These are phyloP conservation scores for Gari tellinella DNA, from an alignment of 2,888 invertebrate genomes.

Conservation along the genomic window DNA sequence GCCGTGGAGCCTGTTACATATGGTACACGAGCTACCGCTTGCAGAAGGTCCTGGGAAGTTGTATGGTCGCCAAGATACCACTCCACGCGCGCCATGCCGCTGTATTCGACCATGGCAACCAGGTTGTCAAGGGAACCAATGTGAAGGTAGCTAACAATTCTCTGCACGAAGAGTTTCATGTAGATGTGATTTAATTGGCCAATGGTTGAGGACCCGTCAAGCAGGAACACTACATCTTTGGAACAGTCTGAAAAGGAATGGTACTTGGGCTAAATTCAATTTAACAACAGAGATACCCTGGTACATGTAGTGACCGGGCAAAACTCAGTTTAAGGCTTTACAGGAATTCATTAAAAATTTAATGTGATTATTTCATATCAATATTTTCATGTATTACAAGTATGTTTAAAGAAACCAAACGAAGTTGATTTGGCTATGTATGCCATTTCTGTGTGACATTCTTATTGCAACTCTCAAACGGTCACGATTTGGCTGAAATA, in stretches of 20 bases:
- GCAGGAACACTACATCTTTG: slow-evolving; percentile 44
- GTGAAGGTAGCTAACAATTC: slow-evolving; percentile 12
- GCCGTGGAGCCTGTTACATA: slow-evolving; percentile 42
- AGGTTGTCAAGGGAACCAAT: slow-evolving; percentile 34
- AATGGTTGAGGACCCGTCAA: slow-evolving; percentile 40
- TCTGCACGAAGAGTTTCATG: slow-evolving; percentile 33
- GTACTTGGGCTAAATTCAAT: no score
- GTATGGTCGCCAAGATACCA: slow-evolving; percentile 45
- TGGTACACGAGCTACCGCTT: slow-evolving; percentile 19
- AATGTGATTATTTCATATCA: background rate
- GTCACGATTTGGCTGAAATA: no score
- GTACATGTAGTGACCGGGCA: no score
- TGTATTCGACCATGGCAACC: slow-evolving; percentile 49
- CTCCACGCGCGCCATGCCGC: slow-evolving; percentile 44
- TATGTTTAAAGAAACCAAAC: no score
- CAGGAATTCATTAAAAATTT: no score
- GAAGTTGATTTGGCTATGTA: no score
- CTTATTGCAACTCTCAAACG: no score
- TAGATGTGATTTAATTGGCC: slow-evolving; percentile 27
- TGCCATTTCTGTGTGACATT: no score
- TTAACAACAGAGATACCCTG: no score
- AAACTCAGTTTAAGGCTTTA: no score
- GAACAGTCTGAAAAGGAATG: slow-evolving; percentile 38
- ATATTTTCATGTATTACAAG: no score
- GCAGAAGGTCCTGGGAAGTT: slow-evolving; percentile 11